Conservation (phyloP, 2,888 invertebrate species). For the Parochlus steinenii region DNA sequence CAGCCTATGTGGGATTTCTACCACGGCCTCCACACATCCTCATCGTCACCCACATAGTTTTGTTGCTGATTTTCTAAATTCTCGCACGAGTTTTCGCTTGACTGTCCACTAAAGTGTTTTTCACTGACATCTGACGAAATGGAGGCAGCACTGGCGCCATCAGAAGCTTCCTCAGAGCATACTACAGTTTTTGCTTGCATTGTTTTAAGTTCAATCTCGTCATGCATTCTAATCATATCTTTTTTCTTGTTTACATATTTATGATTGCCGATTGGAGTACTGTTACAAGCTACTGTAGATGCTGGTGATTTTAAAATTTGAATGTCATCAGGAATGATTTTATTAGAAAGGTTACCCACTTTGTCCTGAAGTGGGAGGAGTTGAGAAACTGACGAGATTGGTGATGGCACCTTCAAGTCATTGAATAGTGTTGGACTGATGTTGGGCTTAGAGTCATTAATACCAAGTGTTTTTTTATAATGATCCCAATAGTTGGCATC, state of each 20-base stretch:
- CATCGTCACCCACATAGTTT: slow-evolving; percentile 7
- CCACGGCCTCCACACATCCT: slow-evolving; percentile 11
- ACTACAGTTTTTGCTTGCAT: too few species aligned
- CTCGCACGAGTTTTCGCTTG: too few species aligned
- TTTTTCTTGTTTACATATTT: too few species aligned
- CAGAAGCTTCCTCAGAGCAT: too few species aligned
- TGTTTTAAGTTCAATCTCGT: too few species aligned
- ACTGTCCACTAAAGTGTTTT: too few species aligned
- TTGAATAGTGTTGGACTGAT: slow-evolving; percentile 6
- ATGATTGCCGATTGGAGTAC: too few species aligned
- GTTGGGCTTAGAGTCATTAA: background rate
- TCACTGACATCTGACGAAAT: too few species aligned
- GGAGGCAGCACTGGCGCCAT: too few species aligned
- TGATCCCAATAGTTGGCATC: slow-evolving; percentile 7
- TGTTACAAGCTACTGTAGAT: too few species aligned
- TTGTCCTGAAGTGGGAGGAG: slow-evolving; percentile 5
- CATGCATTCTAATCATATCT: too few species aligned
- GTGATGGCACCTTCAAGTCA: slow-evolving; percentile 3
- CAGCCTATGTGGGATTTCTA: too few species aligned
- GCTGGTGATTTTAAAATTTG: background rate
- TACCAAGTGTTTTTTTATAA: slow-evolving; percentile 10
- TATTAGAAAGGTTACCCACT: slow-evolving; percentile 5
- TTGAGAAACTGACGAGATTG: slow-evolving; percentile 4
- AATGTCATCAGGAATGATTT: slow-evolving; percentile 8
- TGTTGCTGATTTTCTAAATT: slow-evolving; percentile 10